Evolutionary conservation across 2,113 vertebrate genomes (phyloP).

Genomic region (Ammodytes dubius): DNA sequence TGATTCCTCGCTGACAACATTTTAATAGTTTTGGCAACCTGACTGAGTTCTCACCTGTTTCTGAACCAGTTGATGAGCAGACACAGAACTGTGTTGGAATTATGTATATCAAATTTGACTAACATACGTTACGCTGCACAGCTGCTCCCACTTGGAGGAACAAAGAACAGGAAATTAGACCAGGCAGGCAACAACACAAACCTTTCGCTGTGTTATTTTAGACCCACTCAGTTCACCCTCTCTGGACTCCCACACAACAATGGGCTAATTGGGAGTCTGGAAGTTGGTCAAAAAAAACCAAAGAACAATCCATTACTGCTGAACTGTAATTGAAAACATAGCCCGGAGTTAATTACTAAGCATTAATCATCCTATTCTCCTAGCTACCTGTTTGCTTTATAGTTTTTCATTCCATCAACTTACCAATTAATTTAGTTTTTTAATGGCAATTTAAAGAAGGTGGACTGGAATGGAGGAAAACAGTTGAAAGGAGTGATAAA

Average conservation of each 20-base stretch:
- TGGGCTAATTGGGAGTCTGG: conserved; percentile 50
- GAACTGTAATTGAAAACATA: conserved; percentile 65
- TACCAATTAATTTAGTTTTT: conserved; percentile 4
- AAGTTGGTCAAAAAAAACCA: conserved; percentile 10
- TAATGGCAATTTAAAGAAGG: conserved; percentile 28
- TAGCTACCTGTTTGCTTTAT: conserved; percentile 15
- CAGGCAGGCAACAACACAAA: conserved; percentile 5
- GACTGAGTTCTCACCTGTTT: background rate
- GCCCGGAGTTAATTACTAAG: conserved; percentile 58
- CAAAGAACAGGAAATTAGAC: conserved; percentile 15
- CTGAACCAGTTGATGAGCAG: background rate
- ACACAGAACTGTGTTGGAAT: background rate
- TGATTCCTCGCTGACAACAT: no score
- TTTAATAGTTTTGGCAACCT: no score
- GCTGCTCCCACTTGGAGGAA: background rate
- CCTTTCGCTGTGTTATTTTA: conserved; percentile 9
- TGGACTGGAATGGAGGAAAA: background rate
- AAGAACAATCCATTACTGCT: conserved; percentile 49
- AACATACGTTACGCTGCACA: conserved; percentile 3
- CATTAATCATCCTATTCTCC: conserved; percentile 48
- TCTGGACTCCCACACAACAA: conserved; percentile 35
- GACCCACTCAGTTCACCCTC: background rate
- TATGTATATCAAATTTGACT: background rate
- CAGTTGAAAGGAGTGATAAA: conserved; percentile 32
- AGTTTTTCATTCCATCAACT: conserved; percentile 31